Conservation (phyloP, 2,888 invertebrate species). For the Syrista parreyssii region DNA sequence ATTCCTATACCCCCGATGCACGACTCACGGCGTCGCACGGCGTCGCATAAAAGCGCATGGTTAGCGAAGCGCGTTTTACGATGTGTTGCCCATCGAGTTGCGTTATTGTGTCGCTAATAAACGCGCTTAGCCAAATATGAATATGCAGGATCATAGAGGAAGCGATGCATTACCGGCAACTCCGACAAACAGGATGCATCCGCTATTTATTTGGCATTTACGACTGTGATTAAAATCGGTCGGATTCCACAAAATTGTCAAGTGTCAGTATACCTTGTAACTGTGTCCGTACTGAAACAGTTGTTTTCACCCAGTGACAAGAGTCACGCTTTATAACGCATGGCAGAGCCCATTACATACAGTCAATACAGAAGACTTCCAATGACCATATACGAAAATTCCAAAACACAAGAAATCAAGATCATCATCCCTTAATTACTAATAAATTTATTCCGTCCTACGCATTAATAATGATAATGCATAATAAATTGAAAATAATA, state of each 20-base stretch:
- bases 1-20: not conserved
- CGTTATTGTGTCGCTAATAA: slow-evolving; percentile 59
- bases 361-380: not conserved
- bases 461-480: too few species aligned
- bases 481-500: not conserved
- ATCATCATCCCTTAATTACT: not conserved
- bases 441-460: too few species aligned
- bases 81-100: slow-evolving; percentile 55
- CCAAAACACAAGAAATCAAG: not conserved
- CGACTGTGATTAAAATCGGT: not conserved
- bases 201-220: not conserved
- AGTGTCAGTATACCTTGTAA: not conserved
- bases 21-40: not conserved
- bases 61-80: slow-evolving; percentile 54
- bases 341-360: not conserved
- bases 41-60: slow-evolving; percentile 29
- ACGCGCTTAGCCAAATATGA: slow-evolving; percentile 59
- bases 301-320: not conserved
- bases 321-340: not conserved
- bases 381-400: not conserved
- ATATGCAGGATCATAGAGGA: slow-evolving; percentile 46
- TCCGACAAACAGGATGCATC: not conserved
- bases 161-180: slow-evolving; percentile 29
- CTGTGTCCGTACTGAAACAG: not conserved
- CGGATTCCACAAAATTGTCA: not conserved